Evolutionary conservation across 1,140 invertebrate species (phyloP).

Genomic region (Drosophila sucinea): DNA sequence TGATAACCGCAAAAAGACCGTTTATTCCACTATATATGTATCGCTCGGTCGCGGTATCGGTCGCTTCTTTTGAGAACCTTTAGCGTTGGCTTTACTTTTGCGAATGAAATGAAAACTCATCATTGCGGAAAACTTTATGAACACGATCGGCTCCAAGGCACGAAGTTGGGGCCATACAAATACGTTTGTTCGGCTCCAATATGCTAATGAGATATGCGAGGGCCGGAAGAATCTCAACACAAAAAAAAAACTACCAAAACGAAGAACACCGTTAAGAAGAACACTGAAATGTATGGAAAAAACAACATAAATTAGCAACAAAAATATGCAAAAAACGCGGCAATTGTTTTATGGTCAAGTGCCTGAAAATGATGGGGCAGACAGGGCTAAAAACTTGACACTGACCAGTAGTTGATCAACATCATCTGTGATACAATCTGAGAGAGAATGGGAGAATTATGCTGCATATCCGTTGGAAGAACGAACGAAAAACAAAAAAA

Average conservation of each 20-base stretch:
- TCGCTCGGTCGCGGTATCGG: background rate
- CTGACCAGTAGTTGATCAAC: constrained; percentile 77
- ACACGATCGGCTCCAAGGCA: constrained; percentile 41
- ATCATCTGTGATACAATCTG: constrained; percentile 23
- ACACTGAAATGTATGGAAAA: constrained; percentile 56
- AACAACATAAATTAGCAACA: constrained; percentile 37
- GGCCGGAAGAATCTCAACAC: constrained; percentile 50
- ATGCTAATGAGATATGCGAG: constrained; percentile 66
- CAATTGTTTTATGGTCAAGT: constrained; percentile 77
- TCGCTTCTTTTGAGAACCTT: constrained; percentile 19
- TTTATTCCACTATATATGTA: background rate
- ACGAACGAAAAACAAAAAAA: constrained; percentile 5
- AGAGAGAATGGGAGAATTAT: constrained; percentile 64
- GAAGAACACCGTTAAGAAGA: constrained; percentile 64
- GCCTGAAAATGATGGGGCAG: constrained; percentile 72
- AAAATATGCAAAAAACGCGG: constrained; percentile 45
- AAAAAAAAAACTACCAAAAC: constrained; percentile 27
- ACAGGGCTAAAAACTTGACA: constrained; percentile 75
- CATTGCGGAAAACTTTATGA: constrained; percentile 71
- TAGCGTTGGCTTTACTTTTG: constrained; percentile 52
- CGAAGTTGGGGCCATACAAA: background rate
- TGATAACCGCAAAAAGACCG: background rate
- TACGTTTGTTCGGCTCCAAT: constrained; percentile 16
- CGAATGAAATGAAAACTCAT: constrained; percentile 76
- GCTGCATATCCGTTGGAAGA: constrained; percentile 68